phyloP scores from a whole-genome alignment of 1,140 invertebrate species.

The Oncopodura yosiiana region DNA sequence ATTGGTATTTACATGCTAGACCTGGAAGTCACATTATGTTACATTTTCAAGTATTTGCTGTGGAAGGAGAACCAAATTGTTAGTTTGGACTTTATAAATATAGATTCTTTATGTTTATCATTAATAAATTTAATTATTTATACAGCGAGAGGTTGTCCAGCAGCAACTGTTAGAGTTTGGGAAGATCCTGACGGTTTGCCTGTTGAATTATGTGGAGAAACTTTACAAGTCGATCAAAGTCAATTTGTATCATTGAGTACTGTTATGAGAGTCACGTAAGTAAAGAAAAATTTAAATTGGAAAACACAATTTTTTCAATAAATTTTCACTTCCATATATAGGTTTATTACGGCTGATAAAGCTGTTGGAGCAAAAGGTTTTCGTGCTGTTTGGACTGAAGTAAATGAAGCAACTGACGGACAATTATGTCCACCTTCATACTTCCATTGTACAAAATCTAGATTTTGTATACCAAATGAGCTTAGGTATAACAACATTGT shows the following conservation, averaged over 20 bases:
- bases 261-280: conserved; percentile 67
- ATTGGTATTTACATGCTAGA: conserved; percentile 78
- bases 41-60: conserved; percentile 72
- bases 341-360: conserved; percentile 72
- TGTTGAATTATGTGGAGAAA: conserved; percentile 78
- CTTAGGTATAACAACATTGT: no score
- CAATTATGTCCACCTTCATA: conserved; percentile 36
- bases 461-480: conserved; percentile 66
- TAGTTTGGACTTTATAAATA: no score
- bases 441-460: conserved; percentile 55
- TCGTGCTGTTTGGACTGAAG: conserved; percentile 77
- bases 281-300: conserved; percentile 14
- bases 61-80: conserved; percentile 76
- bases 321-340: no score
- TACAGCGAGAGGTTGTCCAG: conserved; percentile 74
- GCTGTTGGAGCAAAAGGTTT: conserved; percentile 71
- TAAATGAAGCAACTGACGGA: conserved; percentile 21
- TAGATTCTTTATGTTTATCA: no score
- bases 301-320: no score
- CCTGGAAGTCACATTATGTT: conserved; percentile 70
- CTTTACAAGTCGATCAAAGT: conserved; percentile 58
- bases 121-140: no score
- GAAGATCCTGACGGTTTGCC: conserved; percentile 60
- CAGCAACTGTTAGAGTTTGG: conserved; percentile 78
- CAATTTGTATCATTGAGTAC: conserved; percentile 72